Evolutionary conservation across 2,113 vertebrate species (phyloP).

Genomic region (Psophia crepitans): DNA sequence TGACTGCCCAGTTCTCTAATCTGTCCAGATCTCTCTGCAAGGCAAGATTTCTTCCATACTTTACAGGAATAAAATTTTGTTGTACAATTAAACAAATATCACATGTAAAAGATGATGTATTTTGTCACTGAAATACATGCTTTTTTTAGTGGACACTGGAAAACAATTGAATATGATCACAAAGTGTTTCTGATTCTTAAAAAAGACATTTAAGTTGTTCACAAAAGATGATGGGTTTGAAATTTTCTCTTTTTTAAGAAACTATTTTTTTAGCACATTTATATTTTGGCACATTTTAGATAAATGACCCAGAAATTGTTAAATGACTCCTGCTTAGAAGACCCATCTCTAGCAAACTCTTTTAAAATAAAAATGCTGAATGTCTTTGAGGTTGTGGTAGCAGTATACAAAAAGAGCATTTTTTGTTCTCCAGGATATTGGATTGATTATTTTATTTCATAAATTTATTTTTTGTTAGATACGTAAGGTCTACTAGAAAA

Average conservation of each 20-base stretch:
- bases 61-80: not conserved
- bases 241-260: not conserved
- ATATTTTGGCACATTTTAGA: not conserved
- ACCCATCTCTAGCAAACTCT: not conserved
- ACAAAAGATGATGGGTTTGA: not conserved
- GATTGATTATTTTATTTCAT: not conserved
- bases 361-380: not conserved
- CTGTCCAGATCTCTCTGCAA: too few species aligned
- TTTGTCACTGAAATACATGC: not conserved
- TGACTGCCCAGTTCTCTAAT: too few species aligned
- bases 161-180: not conserved
- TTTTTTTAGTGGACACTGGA: not conserved
- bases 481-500: not conserved
- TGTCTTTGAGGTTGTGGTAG: not conserved
- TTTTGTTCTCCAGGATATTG: not conserved
- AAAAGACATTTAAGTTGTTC: not conserved
- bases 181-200: not conserved
- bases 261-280: not conserved
- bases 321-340: not conserved
- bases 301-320: not conserved
- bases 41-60: not conserved
- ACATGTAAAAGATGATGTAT: not conserved
- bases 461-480: not conserved
- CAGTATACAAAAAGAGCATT: not conserved
- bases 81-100: not conserved